These are phyloP conservation scores for Scomberomorus guttatus DNA, from an alignment of 2,797 vertebrate genomes.

Conservation along the genomic window DNA sequence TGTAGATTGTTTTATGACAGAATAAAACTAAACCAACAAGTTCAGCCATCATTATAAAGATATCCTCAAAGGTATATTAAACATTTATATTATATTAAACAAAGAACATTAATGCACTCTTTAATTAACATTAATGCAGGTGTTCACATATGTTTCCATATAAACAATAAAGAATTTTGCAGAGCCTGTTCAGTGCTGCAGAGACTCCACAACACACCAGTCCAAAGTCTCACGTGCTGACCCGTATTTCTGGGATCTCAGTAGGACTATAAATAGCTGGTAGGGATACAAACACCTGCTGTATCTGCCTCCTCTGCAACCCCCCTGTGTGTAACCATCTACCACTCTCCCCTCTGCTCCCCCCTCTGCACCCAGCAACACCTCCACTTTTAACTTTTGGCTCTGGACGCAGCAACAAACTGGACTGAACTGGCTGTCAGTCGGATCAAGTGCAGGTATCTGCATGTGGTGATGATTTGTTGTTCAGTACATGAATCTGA, in stretches of 20 bases:
- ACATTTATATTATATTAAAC: no score
- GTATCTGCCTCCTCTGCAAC: neutral
- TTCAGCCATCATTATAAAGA: no score
- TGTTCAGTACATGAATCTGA: neutral
- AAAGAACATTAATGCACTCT: no score
- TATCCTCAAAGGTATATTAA: no score
- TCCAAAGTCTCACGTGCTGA: slow-evolving; percentile 33
- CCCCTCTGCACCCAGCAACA: slow-evolving; percentile 56
- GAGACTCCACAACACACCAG: neutral
- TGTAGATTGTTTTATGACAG: no score
- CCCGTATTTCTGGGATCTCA: slow-evolving; percentile 40
- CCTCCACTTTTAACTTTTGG: slow-evolving; percentile 73
- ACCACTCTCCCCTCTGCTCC: neutral
- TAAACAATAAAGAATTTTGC: no score
- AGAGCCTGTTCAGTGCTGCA: neutral
- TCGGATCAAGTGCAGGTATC: slow-evolving; percentile 31
- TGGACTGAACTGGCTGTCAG: slow-evolving; percentile 1
- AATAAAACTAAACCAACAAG: no score
- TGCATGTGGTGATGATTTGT: neutral
- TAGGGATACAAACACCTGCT: slow-evolving; percentile 71
- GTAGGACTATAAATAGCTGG: slow-evolving; percentile 65
- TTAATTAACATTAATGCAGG: no score
- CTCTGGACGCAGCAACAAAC: slow-evolving; percentile 44
- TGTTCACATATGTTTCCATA: neutral
- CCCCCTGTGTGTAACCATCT: neutral